Base-by-base conservation (phyloP, 1,140 invertebrate genomes). In the Brachystomella parvula region DNA sequence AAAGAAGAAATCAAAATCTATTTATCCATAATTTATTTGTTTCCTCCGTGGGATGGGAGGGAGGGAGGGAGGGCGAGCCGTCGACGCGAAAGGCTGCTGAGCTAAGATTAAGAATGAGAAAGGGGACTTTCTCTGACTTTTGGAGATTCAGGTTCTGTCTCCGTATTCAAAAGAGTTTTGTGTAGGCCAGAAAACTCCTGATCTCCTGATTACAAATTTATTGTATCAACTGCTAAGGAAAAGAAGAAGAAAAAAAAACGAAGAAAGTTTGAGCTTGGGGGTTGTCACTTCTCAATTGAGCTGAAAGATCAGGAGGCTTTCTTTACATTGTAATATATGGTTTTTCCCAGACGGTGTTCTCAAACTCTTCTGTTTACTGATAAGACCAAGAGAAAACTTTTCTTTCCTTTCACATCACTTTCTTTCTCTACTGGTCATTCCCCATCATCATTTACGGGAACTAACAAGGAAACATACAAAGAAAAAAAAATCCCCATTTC, bases 181-280 rank as follows among this genome's bases (percentile, higher is more conserved):
- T 44, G 12, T 60, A 19, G 9, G 3, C 24, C 3, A 12, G 58
- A 39, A 62, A 62, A 17, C 9, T 17, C 30, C 26, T 64, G 65
- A 70, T 67, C 69, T 67, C 21, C 65, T 68, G 71, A 72, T 72
- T 72, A 72, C 65, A 69, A 69, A 69, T 69, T 72, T 72, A 72
- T 72, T 72, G 71, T 69, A 69, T 69, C 65, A 72, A 69, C 67
- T 67, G 59, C 64, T 66, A n/a, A 28, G n/a, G n/a, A 61, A 28
- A 59, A 57, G 53, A 24, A 6, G 6, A 21, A 24, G 53, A 29
- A 21, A 21, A n/a, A 24, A 56, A 21, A 39, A 28, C 44, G 47
- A 60, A 53, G 63, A 67, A 66, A n/a, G n/a, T n/a, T n/a, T n/a
- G 49, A 21, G 30, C 47, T 57, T 35, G 26, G 49, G 44, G 62